phyloP scores from a whole-genome alignment of 2,888 invertebrate species.

The Mongoloraphidia duomilia region DNA sequence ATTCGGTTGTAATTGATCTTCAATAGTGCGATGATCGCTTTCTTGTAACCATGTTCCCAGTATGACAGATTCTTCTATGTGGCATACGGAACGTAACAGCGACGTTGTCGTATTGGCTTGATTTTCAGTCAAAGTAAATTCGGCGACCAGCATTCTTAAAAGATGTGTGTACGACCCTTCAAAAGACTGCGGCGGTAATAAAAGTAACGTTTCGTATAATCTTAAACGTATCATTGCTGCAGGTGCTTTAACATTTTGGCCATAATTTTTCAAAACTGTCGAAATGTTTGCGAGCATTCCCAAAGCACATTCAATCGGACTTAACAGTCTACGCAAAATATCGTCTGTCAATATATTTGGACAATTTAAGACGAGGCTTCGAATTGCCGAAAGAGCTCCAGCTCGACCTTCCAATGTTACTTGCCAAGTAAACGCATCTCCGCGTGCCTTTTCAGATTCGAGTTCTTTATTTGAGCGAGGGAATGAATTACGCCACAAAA shows the following conservation, averaged over 20 bases:
- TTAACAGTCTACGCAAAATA: conserved; percentile 72
- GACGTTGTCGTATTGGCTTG: conserved; percentile 84
- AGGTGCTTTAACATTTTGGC: conserved; percentile 85
- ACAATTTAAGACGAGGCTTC: conserved; percentile 83
- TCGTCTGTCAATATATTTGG: conserved; percentile 85
- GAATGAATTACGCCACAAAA: conserved; percentile 96
- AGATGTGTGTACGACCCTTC: conserved; percentile 80
- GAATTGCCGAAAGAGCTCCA: conserved; percentile 90
- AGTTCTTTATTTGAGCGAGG: conserved; percentile 92
- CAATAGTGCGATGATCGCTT: conserved; percentile 90
- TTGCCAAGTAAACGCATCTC: conserved; percentile 99
- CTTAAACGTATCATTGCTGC: conserved; percentile 86
- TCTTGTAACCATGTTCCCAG: conserved; percentile 92
- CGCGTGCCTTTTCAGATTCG: conserved; percentile 89
- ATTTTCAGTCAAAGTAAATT: conserved; percentile 89
- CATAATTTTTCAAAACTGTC: conserved; percentile 73
- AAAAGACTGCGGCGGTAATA: conserved; percentile 64
- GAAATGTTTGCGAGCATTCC: conserved; percentile 85
- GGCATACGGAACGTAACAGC: conserved; percentile 64
- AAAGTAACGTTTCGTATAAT: conserved; percentile 73
- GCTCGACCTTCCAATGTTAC: conserved; percentile 92
- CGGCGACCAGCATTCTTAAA: conserved; percentile 81
- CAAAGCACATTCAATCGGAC: conserved; percentile 89
- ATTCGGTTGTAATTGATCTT: conserved; percentile 93
- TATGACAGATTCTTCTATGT: conserved; percentile 80